phyloP scores from a whole-genome alignment of 1,140 invertebrate genomes.

The Argopecten irradians region DNA sequence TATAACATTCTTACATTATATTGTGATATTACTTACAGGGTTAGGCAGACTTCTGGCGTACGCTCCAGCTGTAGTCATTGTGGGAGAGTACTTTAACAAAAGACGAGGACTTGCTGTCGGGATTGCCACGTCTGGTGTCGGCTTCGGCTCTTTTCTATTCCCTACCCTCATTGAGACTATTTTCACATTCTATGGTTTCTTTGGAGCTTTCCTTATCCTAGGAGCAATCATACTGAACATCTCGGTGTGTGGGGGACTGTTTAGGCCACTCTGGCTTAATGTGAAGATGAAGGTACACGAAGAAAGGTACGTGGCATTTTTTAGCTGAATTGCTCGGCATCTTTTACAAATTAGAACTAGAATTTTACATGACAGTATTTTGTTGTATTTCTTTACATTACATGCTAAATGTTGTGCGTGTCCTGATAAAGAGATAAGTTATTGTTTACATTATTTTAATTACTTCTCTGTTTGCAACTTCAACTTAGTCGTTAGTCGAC shows the following conservation, averaged over 20 bases:
- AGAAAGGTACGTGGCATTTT: constrained; percentile 35
- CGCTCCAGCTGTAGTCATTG: constrained; percentile 70
- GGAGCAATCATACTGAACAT: constrained; percentile 49
- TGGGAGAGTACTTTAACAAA: constrained; percentile 72
- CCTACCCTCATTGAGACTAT: constrained; percentile 68
- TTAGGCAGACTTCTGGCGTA: constrained; percentile 71
- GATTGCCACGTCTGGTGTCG: constrained; percentile 72
- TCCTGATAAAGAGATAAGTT: too few species aligned
- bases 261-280: constrained; percentile 42
- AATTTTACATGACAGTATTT: too few species aligned
- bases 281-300: constrained; percentile 42
- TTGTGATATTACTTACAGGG: constrained; percentile 66
- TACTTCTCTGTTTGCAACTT: too few species aligned
- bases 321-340: not conserved
- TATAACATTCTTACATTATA: not conserved
- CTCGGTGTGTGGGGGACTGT: constrained; percentile 49
- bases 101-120: constrained; percentile 69
- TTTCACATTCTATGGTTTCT: constrained; percentile 59
- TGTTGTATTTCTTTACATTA: too few species aligned
- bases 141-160: constrained; percentile 72
- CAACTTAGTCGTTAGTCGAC: too few species aligned
- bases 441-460: too few species aligned
- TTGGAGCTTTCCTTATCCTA: constrained; percentile 51
- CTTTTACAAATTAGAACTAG: constrained; percentile 26
- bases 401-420: too few species aligned